Conservation (phyloP, 1,140 invertebrate species). For the Tetraneura akinire region DNA sequence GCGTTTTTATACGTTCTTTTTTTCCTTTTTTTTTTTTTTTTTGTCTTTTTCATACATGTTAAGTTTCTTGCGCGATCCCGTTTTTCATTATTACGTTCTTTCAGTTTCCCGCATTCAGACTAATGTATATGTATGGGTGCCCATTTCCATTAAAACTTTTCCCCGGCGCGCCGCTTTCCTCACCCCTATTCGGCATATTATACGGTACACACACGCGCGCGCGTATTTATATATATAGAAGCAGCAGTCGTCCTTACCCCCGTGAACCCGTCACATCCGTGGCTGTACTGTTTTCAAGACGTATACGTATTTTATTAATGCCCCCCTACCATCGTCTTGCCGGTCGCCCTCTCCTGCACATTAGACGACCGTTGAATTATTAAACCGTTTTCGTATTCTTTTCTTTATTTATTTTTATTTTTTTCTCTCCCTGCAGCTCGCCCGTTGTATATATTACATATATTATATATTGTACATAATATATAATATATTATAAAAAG, state of each 20-base stretch:
- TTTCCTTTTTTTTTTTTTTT: constrained; percentile 40
- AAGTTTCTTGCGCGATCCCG: constrained; percentile 46
- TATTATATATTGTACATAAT: too few species aligned
- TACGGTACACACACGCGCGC: too few species aligned
- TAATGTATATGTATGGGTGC: constrained; percentile 52
- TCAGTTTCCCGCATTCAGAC: constrained; percentile 48
- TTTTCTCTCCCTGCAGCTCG: background rate
- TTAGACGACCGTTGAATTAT: constrained; percentile 45
- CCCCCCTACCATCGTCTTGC: background rate
- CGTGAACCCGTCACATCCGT: constrained; percentile 42
- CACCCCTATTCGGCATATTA: too few species aligned
- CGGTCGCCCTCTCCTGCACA: background rate
- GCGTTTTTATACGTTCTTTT: background rate
- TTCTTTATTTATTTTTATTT: constrained; percentile 14
- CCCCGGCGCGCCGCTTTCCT: constrained; percentile 2
- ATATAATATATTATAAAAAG: background rate
- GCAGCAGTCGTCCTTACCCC: background rate
- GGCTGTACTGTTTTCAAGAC: constrained; percentile 40
- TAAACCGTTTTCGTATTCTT: constrained; percentile 41
- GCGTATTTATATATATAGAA: background rate
- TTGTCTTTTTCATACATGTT: constrained; percentile 51
- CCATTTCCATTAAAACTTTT: constrained; percentile 52
- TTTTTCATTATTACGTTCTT: constrained; percentile 52
- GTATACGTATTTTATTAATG: constrained; percentile 49
- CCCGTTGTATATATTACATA: too few species aligned